Conservation (phyloP, 2,888 invertebrate species). For the Barypeithes pellucidus region DNA sequence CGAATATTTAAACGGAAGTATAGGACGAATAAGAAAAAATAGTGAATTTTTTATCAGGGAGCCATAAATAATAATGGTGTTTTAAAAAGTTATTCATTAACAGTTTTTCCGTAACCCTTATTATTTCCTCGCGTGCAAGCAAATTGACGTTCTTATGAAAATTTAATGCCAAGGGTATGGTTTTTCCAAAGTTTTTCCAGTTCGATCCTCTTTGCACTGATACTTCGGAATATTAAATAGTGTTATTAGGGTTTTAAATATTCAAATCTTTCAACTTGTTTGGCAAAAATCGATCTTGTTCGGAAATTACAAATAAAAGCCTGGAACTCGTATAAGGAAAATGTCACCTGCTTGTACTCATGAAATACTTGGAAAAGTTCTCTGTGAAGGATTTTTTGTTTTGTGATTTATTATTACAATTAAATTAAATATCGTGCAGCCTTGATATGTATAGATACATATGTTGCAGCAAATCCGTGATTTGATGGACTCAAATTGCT, state of each 20-base stretch:
- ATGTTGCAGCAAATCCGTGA: no score
- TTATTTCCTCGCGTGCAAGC: slow-evolving; percentile 1
- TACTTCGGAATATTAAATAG: slow-evolving; percentile 1
- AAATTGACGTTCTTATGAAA: slow-evolving; percentile 12
- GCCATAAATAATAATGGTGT: no score
- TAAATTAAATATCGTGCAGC: no score
- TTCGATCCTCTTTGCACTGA: slow-evolving; percentile 15
- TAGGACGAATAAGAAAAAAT: no score
- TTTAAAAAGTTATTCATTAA: not conserved
- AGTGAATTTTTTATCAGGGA: no score
- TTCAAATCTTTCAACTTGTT: slow-evolving; percentile 6
- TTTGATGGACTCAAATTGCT: no score
- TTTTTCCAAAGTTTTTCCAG: not conserved
- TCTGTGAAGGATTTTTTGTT: no score
- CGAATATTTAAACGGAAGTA: no score
- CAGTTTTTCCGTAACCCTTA: not conserved
- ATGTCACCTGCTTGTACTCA: no score
- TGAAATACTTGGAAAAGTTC: no score
- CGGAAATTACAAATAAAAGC: not conserved
- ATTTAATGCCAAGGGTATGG: not conserved
- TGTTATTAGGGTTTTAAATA: slow-evolving; percentile 17
- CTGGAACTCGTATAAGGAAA: not conserved
- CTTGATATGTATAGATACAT: no score
- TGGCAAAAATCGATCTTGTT: slow-evolving; percentile 7
- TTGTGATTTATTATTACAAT: no score